These are phyloP conservation scores for Psettodes erumei DNA, from an alignment of 2,113 vertebrate species.

Conservation along the genomic window DNA sequence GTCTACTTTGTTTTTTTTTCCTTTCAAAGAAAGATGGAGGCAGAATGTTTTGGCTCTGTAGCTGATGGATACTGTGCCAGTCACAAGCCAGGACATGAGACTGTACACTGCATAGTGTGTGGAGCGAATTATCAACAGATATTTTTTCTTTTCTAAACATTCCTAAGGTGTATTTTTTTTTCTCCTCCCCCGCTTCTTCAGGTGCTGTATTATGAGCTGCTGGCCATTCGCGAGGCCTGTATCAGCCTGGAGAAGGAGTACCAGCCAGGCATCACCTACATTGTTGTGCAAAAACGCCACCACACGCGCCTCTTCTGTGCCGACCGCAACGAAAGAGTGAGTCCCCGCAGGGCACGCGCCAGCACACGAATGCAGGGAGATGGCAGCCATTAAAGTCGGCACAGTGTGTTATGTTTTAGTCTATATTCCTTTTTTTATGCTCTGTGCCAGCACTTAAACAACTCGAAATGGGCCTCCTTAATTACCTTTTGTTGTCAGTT, in stretches of 20 bases:
- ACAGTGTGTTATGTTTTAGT: conserved; percentile 26
- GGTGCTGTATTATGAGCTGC: conserved; percentile 98
- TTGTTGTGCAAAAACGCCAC: conserved; percentile 98
- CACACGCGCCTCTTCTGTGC: conserved; percentile 99
- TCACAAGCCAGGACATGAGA: background rate
- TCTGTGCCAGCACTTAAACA: conserved; percentile 35
- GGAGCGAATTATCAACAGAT: background rate
- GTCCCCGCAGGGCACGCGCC: conserved; percentile 11
- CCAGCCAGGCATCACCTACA: conserved; percentile 99
- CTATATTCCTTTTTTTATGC: conserved; percentile 38
- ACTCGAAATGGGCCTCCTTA: conserved; percentile 49
- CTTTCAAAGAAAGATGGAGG: background rate
- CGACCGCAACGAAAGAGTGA: conserved; percentile 98
- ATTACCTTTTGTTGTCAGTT: conserved; percentile 64
- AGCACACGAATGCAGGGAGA: background rate
- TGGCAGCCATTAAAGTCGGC: conserved; percentile 35
- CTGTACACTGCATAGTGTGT: background rate
- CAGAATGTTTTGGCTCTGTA: background rate
- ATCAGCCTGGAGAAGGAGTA: conserved; percentile 99
- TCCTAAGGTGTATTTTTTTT: background rate
- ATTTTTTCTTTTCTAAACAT: background rate
- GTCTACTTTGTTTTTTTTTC: accelerated
- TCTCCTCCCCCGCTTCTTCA: conserved; percentile 49
- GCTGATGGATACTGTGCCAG: too few relatives aligned
- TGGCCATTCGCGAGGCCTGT: conserved; percentile 98